phyloP scores from a whole-genome alignment of 1,140 invertebrate species.

The Leptonema lineaticorne region DNA sequence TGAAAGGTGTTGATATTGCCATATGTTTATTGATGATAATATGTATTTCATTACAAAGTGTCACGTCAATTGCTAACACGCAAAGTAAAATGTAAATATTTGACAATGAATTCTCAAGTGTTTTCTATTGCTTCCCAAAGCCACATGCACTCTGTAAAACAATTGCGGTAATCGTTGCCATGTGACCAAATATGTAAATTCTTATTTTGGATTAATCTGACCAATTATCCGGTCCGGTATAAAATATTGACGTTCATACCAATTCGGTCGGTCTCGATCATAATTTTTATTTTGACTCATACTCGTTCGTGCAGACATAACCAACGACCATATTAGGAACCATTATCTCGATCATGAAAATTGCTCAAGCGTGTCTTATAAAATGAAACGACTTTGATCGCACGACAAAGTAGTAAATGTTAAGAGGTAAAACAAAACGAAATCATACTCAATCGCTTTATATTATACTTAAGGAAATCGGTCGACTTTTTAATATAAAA shows the following conservation, averaged over 20 bases:
- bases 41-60: not conserved
- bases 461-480: no score
- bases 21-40: not conserved
- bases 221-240: no score
- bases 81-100: conserved; percentile 1
- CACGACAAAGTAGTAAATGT: conserved; percentile 14
- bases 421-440: conserved; percentile 9
- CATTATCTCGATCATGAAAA: conserved; percentile 22
- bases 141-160: not conserved
- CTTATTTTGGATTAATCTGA: no score
- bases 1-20: no score
- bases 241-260: no score
- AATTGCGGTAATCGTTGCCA: no score
- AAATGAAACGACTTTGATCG: conserved; percentile 23
- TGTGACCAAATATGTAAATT: no score
- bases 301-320: conserved; percentile 15
- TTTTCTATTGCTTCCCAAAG: not conserved
- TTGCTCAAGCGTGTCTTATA: conserved; percentile 19
- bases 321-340: conserved; percentile 20
- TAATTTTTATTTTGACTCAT: conserved; percentile 12
- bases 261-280: not conserved
- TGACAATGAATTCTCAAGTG: conserved; percentile 10
- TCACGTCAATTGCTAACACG: not conserved
- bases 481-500: no score
- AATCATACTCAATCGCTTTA: not conserved